Conservation (phyloP, 1,140 invertebrate species). For the Hetaerina americana region DNA sequence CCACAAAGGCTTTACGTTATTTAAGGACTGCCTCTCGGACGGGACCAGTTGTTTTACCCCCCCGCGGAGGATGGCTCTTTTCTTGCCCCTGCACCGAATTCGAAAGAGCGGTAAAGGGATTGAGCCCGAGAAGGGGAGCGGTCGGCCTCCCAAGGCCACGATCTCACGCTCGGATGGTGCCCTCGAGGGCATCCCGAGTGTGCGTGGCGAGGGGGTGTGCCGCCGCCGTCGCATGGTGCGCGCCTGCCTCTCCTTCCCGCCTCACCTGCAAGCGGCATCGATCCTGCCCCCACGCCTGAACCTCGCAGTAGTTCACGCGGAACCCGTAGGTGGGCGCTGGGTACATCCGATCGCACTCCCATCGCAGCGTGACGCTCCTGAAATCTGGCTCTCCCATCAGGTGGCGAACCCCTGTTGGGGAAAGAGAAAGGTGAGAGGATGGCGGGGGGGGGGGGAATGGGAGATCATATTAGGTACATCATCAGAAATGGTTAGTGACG, state of each 20-base stretch:
- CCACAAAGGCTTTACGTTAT: too few species aligned
- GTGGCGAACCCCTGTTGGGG: background rate
- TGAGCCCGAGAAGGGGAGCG: background rate
- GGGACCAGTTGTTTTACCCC: too few species aligned
- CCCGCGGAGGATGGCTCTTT: too few species aligned
- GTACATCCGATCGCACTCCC: conserved; percentile 37
- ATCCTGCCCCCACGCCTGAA: conserved; percentile 59
- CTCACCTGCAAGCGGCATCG: conserved; percentile 50
- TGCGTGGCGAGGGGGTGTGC: background rate
- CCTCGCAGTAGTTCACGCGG: conserved; percentile 56
- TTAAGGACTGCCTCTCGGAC: too few species aligned
- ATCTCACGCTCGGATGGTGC: background rate
- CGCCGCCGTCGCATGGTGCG: background rate
- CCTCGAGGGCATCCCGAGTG: background rate
- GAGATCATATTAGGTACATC: too few species aligned
- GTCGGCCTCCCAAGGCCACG: background rate
- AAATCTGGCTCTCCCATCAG: conserved; percentile 49
- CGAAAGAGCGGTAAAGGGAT: background rate
- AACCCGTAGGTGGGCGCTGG: conserved; percentile 29
- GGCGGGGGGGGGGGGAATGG: too few species aligned
- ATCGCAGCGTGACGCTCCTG: conserved; percentile 49
- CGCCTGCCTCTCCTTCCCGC: background rate
- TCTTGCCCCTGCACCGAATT: too few species aligned
- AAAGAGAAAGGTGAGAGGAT: too few species aligned
- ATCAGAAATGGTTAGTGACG: too few species aligned